Evolutionary conservation across 2,797 vertebrate species (phyloP).

Genomic region (Echeneis naucrates): DNA sequence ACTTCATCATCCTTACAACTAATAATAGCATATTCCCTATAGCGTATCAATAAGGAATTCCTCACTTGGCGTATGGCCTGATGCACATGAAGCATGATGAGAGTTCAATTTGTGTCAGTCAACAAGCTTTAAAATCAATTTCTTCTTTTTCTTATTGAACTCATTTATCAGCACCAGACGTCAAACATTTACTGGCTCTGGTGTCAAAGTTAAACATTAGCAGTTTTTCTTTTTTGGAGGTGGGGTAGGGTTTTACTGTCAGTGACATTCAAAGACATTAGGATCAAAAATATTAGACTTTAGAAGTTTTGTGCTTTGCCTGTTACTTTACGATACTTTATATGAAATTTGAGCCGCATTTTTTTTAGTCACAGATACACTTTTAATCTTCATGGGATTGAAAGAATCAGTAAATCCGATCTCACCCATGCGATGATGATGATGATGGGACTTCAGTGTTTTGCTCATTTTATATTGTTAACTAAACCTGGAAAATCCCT

Average conservation of each 20-base stretch:
- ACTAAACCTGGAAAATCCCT: not conserved
- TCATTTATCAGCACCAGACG: not conserved
- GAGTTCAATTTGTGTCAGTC: not conserved
- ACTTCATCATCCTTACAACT: slow-evolving; percentile 14
- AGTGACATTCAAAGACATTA: not conserved
- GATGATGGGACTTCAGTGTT: no score
- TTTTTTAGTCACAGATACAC: not conserved
- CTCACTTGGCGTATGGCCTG: not conserved
- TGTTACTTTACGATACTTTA: no score
- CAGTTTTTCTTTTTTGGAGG: not conserved
- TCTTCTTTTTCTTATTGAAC: not conserved
- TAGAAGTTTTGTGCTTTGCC: not conserved
- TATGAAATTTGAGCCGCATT: not conserved
- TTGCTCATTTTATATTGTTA: no score
- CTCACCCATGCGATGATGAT: no score
- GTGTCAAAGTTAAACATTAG: not conserved
- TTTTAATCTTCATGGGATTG: no score
- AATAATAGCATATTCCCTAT: slow-evolving; percentile 25
- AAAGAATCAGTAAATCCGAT: no score
- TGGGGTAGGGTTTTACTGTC: not conserved
- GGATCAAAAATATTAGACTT: not conserved
- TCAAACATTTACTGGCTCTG: not conserved
- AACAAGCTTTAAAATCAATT: not conserved
- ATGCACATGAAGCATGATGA: not conserved
- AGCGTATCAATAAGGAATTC: slow-evolving; percentile 5